Evolutionary conservation across 1,140 invertebrate species (phyloP).

Genomic region (Drosophila sp.): DNA sequence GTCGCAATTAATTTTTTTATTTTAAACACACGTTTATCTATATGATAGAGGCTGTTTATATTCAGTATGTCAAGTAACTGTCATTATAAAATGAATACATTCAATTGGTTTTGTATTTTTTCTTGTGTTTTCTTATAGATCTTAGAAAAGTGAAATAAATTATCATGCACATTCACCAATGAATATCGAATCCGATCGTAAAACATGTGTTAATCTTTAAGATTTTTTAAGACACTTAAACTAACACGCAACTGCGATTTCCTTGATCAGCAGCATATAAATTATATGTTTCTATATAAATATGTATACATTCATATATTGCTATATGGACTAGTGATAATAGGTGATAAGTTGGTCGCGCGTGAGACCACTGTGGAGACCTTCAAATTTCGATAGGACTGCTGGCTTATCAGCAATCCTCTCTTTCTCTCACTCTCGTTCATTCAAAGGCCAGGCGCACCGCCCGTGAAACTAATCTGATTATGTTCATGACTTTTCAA

Average conservation of each 20-base stretch:
- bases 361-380: constrained; percentile 43
- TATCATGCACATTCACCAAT: neutral
- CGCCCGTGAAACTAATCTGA: constrained; percentile 51
- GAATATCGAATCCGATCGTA: constrained; percentile 3
- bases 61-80: neutral
- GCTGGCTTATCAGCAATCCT: constrained; percentile 38
- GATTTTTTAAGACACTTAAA: constrained; percentile 1
- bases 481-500: constrained; percentile 43
- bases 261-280: constrained; percentile 35
- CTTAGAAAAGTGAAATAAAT: too few relatives aligned
- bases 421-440: neutral
- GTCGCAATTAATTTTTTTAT: neutral
- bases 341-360: constrained; percentile 41
- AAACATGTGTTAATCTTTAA: constrained; percentile 15
- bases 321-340: neutral
- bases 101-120: too few relatives aligned
- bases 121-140: too few relatives aligned
- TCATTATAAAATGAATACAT: constrained; percentile 18
- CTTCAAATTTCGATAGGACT: constrained; percentile 40
- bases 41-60: neutral
- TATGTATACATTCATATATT: neutral
- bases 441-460: constrained; percentile 1
- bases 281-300: constrained; percentile 28
- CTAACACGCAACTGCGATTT: constrained; percentile 48
- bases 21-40: neutral